Base-by-base conservation (phyloP, 2,113 vertebrate species). In the Motacilla alba region DNA sequence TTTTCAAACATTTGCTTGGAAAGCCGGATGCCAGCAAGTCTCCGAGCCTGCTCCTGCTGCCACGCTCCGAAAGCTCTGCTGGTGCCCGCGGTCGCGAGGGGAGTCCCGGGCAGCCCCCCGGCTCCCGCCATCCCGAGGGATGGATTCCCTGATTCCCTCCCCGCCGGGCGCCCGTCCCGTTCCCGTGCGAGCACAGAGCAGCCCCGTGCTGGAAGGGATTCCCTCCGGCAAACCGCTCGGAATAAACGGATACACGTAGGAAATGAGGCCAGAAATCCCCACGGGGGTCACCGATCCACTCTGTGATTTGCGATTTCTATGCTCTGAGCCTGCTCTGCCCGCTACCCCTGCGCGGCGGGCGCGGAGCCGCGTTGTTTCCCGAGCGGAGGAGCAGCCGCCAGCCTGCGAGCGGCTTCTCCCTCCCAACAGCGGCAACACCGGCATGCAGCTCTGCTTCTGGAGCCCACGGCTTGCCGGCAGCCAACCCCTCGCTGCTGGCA, bases 261-360 rank as follows among this genome's bases (percentile, higher is more conserved):
- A 87, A 96, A 95, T 13, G 83, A 94, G 96, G 89, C 73, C 85
- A 95, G 76, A 95, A 87, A 86, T 94, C 88, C 90, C 90, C 75
- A 13, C 3, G 35, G 78, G 72, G 41, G n/a, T 41, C 89, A 66
- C 55, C 0, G 75, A 83, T 55, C 84, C 87, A 9, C 2, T 3
- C 2, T 3, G 5, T 81, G 62, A 74, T 76, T 74, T 46, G 81
- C 37, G 83, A 81, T 89, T 90, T 69, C 59, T 2, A 26, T 6
- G 50, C 7, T 9, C 69, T 0, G 11, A 66, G 28, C 0, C 68
- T 3, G 50, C 49, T 88, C 44, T 62, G 47, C 60, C 27, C 5
- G 60, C 72, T 12, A 20, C 8, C 70, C 59, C 37, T 70, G 5
- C 2, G 0, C 77, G n/a, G 85, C 39, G 22, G 39, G 67, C 2